Evolutionary conservation across 2,888 invertebrate species (phyloP).

Genomic region (Tholera decimalis): DNA sequence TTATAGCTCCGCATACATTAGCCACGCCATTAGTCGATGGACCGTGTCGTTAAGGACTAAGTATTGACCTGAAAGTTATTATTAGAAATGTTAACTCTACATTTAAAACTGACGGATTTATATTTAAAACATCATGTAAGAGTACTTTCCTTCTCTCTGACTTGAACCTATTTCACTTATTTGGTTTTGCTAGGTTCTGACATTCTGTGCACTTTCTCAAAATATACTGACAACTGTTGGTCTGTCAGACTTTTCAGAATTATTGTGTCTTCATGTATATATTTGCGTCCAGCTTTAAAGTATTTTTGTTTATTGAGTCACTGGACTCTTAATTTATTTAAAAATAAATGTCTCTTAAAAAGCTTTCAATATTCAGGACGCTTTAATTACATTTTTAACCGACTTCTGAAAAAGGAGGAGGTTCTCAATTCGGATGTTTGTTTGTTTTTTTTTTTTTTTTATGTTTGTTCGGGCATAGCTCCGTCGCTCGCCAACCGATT

Average conservation of each 20-base stretch:
- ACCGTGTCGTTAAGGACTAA: slow-evolving; percentile 79
- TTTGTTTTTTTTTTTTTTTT: too few species aligned
- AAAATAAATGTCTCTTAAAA: slow-evolving; percentile 46
- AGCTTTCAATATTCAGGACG: slow-evolving; percentile 39
- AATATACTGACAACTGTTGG: slow-evolving; percentile 25
- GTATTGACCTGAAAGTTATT: slow-evolving; percentile 82
- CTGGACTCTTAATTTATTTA: slow-evolving; percentile 27
- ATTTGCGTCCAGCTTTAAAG: slow-evolving; percentile 28
- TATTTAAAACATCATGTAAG: slow-evolving; percentile 21
- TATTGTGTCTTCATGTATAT: slow-evolving; percentile 40
- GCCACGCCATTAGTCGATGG: slow-evolving; percentile 81
- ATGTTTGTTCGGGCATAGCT: too few species aligned
- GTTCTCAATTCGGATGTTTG: too few species aligned
- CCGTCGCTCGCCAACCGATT: too few species aligned
- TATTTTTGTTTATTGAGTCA: slow-evolving; percentile 41
- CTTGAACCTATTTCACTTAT: slow-evolving; percentile 19
- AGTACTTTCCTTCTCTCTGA: slow-evolving; percentile 14
- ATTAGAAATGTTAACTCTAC: slow-evolving; percentile 68
- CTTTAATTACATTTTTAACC: slow-evolving; percentile 25
- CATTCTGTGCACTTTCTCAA: slow-evolving; percentile 22
- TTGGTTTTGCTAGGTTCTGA: slow-evolving; percentile 6
- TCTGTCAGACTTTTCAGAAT: slow-evolving; percentile 38
- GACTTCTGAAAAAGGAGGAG: too few species aligned
- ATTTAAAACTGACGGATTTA: slow-evolving; percentile 50
- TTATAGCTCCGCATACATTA: slow-evolving; percentile 83